Percentiles rank a stretch among this genome's conserved stretches.
These are phyloP conservation scores for Ips nitidus DNA, from an alignment of 1,140 invertebrate genomes.

Conservation along the genomic window DNA sequence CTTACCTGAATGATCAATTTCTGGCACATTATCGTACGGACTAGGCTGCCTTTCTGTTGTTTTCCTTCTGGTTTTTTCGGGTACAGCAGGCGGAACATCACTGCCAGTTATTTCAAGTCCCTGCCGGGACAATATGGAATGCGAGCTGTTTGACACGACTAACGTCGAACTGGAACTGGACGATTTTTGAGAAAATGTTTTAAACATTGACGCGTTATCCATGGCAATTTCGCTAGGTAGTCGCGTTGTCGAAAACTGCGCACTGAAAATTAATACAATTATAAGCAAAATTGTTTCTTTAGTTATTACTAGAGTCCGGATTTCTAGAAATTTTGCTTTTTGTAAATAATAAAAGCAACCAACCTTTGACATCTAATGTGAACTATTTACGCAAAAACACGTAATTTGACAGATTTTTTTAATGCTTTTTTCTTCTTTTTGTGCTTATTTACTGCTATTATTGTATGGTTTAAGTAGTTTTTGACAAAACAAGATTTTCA, in stretches of 20 bases:
- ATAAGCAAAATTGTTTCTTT: neutral
- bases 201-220: slow-evolving; percentile 22
- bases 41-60: slow-evolving; percentile 63
- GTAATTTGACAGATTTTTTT: no score
- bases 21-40: slow-evolving; percentile 73
- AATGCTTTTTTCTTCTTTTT: no score
- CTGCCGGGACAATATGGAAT: slow-evolving; percentile 19
- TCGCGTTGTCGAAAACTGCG: slow-evolving; percentile 28
- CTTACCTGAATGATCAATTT: slow-evolving; percentile 41
- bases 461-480: no score
- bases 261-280: slow-evolving; percentile 21
- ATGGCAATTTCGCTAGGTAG: slow-evolving; percentile 19
- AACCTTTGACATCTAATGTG: no score
- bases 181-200: slow-evolving; percentile 27
- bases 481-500: no score
- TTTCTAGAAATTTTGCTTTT: no score
- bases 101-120: slow-evolving; percentile 20
- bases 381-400: no score
- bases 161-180: slow-evolving; percentile 42
- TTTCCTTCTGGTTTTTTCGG: slow-evolving; percentile 61
- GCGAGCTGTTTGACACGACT: slow-evolving; percentile 33
- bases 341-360: no score
- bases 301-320: no score
- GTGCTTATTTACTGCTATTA: no score
- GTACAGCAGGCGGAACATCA: slow-evolving; percentile 66